phyloP scores from a whole-genome alignment of 2,888 invertebrate species.

The Elaeidobius kamerunicus region DNA sequence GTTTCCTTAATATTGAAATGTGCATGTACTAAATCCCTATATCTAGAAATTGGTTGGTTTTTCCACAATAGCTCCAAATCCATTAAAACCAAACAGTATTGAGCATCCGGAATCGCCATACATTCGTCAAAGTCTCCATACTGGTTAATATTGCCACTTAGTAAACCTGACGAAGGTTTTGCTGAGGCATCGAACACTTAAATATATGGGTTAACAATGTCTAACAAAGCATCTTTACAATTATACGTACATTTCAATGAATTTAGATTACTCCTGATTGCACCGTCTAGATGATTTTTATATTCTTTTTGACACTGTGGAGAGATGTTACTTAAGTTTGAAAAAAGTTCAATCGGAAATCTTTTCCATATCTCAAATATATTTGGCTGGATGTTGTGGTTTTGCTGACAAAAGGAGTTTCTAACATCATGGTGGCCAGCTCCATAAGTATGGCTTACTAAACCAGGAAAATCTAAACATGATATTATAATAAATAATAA shows the following conservation, averaged over 20 bases:
- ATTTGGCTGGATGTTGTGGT: neutral
- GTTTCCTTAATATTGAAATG: constrained; percentile 55
- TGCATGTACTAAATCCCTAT: constrained; percentile 54
- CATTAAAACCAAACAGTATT: constrained; percentile 64
- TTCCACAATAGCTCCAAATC: constrained; percentile 48
- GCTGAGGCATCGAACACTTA: constrained; percentile 72
- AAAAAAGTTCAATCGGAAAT: constrained; percentile 32
- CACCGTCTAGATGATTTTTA: constrained; percentile 47
- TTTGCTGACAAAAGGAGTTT: too few species aligned
- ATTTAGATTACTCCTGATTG: constrained; percentile 53
- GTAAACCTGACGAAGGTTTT: constrained; percentile 64
- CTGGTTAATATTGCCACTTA: constrained; percentile 68
- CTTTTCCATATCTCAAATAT: constrained; percentile 32
- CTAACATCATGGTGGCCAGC: too few species aligned
- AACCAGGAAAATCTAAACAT: too few species aligned
- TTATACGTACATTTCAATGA: constrained; percentile 55
- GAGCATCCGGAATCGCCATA: constrained; percentile 49
- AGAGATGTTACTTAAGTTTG: constrained; percentile 43
- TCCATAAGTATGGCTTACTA: too few species aligned
- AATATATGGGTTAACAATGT: neutral
- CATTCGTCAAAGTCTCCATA: constrained; percentile 71
- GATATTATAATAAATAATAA: too few species aligned
- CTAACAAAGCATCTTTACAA: neutral
- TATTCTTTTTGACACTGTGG: constrained; percentile 52
- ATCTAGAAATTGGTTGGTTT: constrained; percentile 21